Evolutionary conservation across 2,797 vertebrate genomes (phyloP), one percentile per base, ranked within the genome.

Genomic region (Pangasius sanitwongsei): DNA sequence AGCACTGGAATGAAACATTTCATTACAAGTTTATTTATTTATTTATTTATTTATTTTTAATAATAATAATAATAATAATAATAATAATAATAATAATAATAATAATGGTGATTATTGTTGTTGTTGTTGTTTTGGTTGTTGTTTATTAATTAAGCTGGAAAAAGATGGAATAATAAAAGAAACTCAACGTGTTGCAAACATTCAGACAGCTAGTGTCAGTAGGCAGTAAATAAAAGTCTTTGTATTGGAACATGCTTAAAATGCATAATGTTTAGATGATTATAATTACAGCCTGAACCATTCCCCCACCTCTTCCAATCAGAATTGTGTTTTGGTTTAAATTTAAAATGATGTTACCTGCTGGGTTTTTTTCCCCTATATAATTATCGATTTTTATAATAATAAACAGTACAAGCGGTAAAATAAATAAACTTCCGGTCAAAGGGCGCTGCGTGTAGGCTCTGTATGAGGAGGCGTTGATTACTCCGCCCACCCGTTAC

Each of bases 401-500:
- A 20, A 59, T 25, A 37, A 4, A 37, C 6, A 31, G 4, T 1
- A 55, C 0, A 12, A 34, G 16, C 18, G 2, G 16, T 41, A 9
- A 31, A 48, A 1, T 31, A 67, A 50, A 53, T 34, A 28, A 7
- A 85, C 63, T 53, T 85, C 48, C 44, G 63, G 63, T 67, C 59
- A 44, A 12, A 31, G 15, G 23, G 3, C 61, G 59, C 82, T n/a
- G 82, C 75, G 15, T 3, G 34, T 23, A 23, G 57, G 15, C 23
- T 3, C 3, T 34, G 18, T 34, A 23, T 25, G n/a, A 31, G 18
- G 11, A 12, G 41, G 23, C 41, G n/a, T 2, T 37, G 53, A 28
- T 41, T 57, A 57, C n/a, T 18, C 53, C 85, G 85, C 85, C 85
- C 53, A 78, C 65, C 20, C 72, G 91, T 92, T 92, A 70, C 92